Evolutionary conservation across 2,113 vertebrate genomes (phyloP).

Genomic region (Perca fluviatilis): DNA sequence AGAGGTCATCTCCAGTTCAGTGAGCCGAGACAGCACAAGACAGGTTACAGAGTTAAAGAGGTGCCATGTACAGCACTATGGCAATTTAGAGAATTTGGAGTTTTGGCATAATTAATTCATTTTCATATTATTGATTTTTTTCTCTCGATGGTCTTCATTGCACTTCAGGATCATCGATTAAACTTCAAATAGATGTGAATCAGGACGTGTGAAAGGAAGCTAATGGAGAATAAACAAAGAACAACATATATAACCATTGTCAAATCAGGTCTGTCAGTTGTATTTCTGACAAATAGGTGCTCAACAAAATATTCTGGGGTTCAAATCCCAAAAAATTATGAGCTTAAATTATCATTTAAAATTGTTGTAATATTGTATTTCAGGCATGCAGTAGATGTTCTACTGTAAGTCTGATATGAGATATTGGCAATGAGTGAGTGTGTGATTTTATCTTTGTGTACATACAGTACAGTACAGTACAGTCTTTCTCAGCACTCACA

Average conservation of each 20-base stretch:
- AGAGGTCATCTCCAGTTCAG: neutral
- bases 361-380: neutral
- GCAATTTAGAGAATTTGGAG: no score
- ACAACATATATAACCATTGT: neutral
- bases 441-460: conserved; percentile 1
- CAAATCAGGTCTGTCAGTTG: neutral
- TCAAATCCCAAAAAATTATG: neutral
- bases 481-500: conserved; percentile 31
- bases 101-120: neutral
- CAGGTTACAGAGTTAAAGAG: neutral
- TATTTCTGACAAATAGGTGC: neutral
- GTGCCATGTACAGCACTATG: neutral
- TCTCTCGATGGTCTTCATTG: neutral
- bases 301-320: neutral
- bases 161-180: neutral
- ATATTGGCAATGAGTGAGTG: neutral
- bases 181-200: neutral
- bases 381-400: neutral
- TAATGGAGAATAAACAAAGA: neutral
- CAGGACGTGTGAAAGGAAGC: neutral
- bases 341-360: neutral
- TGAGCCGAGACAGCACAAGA: neutral
- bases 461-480: neutral
- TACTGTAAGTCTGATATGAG: neutral
- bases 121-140: neutral